These are phyloP conservation scores for Idris sp. DNA, from an alignment of 1,140 invertebrate genomes.

Conservation along the genomic window DNA sequence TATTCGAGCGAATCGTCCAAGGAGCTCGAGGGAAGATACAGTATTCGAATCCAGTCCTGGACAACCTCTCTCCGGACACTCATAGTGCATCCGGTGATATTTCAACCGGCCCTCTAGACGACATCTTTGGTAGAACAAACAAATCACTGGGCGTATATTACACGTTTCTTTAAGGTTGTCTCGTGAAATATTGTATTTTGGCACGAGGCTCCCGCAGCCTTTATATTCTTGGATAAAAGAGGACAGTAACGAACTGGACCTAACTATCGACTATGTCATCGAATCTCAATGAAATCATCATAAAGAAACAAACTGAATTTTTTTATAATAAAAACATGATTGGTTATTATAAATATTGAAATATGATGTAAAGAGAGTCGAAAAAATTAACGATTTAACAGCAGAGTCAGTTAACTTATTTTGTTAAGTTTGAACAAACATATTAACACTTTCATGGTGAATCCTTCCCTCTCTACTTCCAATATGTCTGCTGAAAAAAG, in stretches of 20 bases:
- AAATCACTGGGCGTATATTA: slow-evolving; percentile 73
- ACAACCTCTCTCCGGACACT: slow-evolving; percentile 62
- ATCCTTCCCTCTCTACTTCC: no score
- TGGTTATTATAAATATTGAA: no score
- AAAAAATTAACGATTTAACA: no score
- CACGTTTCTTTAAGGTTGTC: slow-evolving; percentile 66
- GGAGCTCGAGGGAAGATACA: slow-evolving; percentile 59
- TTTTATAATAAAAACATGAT: no score
- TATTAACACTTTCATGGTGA: no score
- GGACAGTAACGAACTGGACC: slow-evolving; percentile 28
- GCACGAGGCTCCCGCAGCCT: slow-evolving; percentile 63
- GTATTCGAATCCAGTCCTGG: slow-evolving; percentile 64
- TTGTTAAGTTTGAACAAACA: no score
- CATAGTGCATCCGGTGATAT: slow-evolving; percentile 69
- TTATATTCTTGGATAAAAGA: slow-evolving; percentile 46
- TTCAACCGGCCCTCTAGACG: slow-evolving; percentile 61
- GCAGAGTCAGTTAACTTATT: no score
- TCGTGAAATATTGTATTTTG: slow-evolving; percentile 73
- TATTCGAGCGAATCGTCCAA: slow-evolving; percentile 51
- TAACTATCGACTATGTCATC: slow-evolving; percentile 45
- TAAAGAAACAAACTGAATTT: no score
- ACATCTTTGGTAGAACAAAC: slow-evolving; percentile 66
- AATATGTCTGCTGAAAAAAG: no score
- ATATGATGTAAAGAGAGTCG: no score
- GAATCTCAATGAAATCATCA: neutral